Conservation (phyloP, 2,888 invertebrate genomes). For the Diarsia dahlii region DNA sequence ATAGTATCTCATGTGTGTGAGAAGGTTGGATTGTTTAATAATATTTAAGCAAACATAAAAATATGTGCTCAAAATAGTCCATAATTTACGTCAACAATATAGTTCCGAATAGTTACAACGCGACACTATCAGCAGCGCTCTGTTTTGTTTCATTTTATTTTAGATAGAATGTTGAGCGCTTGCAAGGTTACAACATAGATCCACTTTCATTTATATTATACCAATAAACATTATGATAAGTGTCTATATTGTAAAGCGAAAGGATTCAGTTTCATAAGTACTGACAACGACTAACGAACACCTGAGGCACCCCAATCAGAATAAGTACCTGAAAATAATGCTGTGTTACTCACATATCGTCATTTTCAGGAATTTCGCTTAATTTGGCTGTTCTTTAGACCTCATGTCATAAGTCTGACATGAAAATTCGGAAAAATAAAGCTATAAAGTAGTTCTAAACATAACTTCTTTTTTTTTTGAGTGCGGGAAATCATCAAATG, state of each 20-base stretch:
- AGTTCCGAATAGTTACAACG: slow-evolving; percentile 20
- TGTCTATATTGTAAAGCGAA: slow-evolving; percentile 18
- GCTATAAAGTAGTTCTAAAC: neutral
- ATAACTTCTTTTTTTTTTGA: too few species aligned
- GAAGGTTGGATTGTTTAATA: neutral
- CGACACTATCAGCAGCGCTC: slow-evolving; percentile 20
- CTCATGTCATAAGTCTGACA: neutral
- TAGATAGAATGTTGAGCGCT: slow-evolving; percentile 57
- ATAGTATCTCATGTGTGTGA: too few species aligned
- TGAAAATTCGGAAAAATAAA: neutral
- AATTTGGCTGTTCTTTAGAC: neutral
- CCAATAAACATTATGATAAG: neutral
- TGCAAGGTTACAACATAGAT: slow-evolving; percentile 21
- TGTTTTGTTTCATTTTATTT: too few species aligned
- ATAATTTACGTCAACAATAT: slow-evolving; percentile 14
- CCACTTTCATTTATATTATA: slow-evolving; percentile 44
- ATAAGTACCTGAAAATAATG: neutral
- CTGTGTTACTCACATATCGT: neutral
- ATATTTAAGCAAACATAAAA: neutral
- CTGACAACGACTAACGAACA: neutral
- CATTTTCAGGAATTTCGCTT: neutral
- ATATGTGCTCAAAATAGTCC: neutral
- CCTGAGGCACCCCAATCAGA: neutral
- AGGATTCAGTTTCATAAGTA: slow-evolving; percentile 6
- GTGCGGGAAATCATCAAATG: too few species aligned